Evolutionary conservation across 2,113 vertebrate species (phyloP).

Genomic region (Scartelaos histophorus): DNA sequence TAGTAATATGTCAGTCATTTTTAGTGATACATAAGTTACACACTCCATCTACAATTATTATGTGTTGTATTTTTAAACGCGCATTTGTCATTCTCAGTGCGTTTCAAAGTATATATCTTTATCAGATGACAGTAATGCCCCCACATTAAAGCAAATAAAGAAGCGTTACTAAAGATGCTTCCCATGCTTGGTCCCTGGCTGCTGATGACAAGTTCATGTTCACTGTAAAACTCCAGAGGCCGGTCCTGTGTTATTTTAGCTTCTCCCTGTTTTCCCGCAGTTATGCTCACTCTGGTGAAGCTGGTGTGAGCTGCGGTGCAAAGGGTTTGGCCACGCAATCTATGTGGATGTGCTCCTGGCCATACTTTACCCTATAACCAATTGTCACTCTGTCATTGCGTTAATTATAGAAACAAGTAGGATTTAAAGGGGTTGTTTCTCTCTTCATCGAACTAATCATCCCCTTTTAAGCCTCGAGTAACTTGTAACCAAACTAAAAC

Average conservation of each 20-base stretch:
- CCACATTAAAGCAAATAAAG: slow-evolving; percentile 58
- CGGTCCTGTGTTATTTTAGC: slow-evolving; percentile 4
- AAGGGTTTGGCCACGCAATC: slow-evolving; percentile 20
- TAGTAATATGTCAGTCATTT: background rate
- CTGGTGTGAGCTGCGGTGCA: slow-evolving; percentile 32
- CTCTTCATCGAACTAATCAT: background rate
- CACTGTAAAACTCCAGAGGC: background rate
- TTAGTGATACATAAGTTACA: background rate
- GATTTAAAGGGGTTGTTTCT: background rate
- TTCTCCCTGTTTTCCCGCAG: slow-evolving; percentile 1
- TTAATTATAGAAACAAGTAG: background rate
- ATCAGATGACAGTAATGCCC: slow-evolving; percentile 44
- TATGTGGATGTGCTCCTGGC: background rate
- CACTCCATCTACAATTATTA: too few relatives aligned
- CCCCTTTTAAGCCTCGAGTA: too few relatives aligned
- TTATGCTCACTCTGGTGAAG: slow-evolving; percentile 35
- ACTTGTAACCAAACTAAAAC: too few relatives aligned
- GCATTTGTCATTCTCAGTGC: background rate
- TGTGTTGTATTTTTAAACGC: background rate
- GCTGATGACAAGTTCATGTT: background rate
- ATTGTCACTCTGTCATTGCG: background rate
- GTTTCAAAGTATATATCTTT: slow-evolving; percentile 27
- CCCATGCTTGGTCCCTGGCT: background rate
- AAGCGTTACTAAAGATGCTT: slow-evolving; percentile 39
- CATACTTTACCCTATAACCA: background rate